Conservation (phyloP, 2,888 invertebrate genomes). For the Metellina segmentata region DNA sequence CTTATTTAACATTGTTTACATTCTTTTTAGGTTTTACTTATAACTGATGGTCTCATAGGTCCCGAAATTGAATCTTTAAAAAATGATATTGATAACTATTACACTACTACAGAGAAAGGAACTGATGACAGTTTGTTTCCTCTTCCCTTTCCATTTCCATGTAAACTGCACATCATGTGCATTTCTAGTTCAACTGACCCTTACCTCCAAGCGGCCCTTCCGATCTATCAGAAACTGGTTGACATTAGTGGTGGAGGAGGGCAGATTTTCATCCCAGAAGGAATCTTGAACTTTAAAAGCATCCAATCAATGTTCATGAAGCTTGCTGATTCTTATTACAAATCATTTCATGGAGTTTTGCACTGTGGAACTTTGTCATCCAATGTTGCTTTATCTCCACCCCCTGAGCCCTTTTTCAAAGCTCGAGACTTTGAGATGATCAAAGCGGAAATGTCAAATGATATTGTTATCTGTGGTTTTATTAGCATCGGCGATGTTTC, state of each 20-base stretch:
- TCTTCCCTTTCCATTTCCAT: constrained; percentile 89
- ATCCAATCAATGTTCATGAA: constrained; percentile 85
- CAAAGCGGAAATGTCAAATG: constrained; percentile 86
- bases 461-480: constrained; percentile 92
- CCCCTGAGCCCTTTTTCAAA: constrained; percentile 83
- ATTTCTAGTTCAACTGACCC: constrained; percentile 81
- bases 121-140: constrained; percentile 81
- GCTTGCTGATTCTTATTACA: constrained; percentile 87
- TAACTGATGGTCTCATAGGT: constrained; percentile 89
- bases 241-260: constrained; percentile 88
- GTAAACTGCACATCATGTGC: constrained; percentile 86
- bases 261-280: constrained; percentile 81
- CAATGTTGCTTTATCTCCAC: constrained; percentile 87
- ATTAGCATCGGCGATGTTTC: constrained; percentile 92
- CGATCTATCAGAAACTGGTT: constrained; percentile 89
- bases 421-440: constrained; percentile 84
- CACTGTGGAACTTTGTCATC: constrained; percentile 89
- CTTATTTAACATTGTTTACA: neutral
- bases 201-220: constrained; percentile 83
- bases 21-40: constrained; percentile 84
- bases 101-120: constrained; percentile 67
- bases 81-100: constrained; percentile 82
- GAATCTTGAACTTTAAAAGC: constrained; percentile 79
- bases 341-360: constrained; percentile 87
- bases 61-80: constrained; percentile 86